phyloP scores from a whole-genome alignment of 2,797 vertebrate species.

The Falco cherrug region DNA sequence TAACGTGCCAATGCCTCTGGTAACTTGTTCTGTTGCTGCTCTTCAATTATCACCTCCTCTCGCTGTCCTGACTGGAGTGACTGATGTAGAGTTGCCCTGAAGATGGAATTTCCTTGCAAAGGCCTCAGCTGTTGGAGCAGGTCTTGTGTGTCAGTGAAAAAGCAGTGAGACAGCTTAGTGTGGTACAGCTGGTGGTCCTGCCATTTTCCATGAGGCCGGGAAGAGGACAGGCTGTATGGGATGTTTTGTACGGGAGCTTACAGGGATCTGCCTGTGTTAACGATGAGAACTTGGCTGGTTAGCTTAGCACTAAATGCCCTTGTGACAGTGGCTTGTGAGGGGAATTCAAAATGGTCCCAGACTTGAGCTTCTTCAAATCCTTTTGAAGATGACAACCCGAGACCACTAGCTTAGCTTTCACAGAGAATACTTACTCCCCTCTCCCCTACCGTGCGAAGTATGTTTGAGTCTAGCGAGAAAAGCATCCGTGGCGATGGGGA shows the following conservation, averaged over 20 bases:
- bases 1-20: background rate
- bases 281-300: background rate
- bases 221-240: background rate
- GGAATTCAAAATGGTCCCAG: background rate
- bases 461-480: background rate
- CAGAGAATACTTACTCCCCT: background rate
- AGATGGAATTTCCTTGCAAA: slow-evolving; percentile 1
- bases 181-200: background rate
- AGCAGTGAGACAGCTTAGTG: background rate
- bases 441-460: background rate
- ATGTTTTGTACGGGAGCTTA: background rate
- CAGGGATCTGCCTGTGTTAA: background rate
- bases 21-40: background rate
- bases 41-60: background rate
- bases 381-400: rapidly evolving
- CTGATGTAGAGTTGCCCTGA: background rate
- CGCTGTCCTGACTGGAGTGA: rapidly evolving
- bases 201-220: background rate
- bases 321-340: background rate
- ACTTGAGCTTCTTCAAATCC: background rate
- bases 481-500: background rate
- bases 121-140: background rate
- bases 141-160: background rate
- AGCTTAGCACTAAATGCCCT: background rate
- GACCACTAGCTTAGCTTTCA: background rate